These are phyloP conservation scores for Calliopum simillimum DNA, from an alignment of 2,888 invertebrate genomes.

Conservation along the genomic window DNA sequence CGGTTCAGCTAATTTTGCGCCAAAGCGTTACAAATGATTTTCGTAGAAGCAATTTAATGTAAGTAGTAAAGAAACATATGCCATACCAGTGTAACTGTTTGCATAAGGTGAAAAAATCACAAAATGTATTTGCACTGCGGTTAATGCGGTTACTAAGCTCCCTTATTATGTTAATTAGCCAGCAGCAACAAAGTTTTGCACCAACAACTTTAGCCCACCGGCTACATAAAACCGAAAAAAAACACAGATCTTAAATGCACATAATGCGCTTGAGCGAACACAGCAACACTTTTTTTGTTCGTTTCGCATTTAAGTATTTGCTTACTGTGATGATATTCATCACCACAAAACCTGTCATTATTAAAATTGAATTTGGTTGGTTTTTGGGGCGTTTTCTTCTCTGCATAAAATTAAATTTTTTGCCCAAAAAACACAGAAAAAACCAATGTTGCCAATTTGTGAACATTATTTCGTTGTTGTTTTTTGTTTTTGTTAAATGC, in stretches of 20 bases:
- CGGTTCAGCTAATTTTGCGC: too few species aligned
- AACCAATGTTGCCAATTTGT: slow-evolving; percentile 17
- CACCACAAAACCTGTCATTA: slow-evolving; percentile 24
- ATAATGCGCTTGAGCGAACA: slow-evolving; percentile 18
- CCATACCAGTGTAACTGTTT: neutral
- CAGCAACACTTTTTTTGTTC: slow-evolving; percentile 4
- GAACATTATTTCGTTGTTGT: neutral
- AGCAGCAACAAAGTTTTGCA: neutral
- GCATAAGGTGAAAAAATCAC: neutral
- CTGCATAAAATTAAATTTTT: too few species aligned
- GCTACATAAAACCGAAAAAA: slow-evolving; percentile 4
- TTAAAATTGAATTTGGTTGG: slow-evolving; percentile 24
- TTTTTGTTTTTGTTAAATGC: slow-evolving; percentile 21
- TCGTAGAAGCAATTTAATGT: too few species aligned
- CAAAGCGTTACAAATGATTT: too few species aligned
- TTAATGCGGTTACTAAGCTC: slow-evolving; percentile 22
- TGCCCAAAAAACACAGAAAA: slow-evolving; percentile 14
- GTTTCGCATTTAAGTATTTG: slow-evolving; percentile 21
- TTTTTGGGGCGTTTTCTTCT: neutral
- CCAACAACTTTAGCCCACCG: neutral
- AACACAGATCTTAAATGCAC: neutral
- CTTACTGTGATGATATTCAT: slow-evolving; percentile 5
- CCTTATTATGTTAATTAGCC: slow-evolving; percentile 24
- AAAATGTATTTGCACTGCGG: slow-evolving; percentile 10
- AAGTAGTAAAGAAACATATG: too few species aligned